Evolutionary conservation across 2,888 invertebrate genomes (phyloP), one percentile per base, ranked within the genome.

Genomic region (Agrochola macilenta): DNA sequence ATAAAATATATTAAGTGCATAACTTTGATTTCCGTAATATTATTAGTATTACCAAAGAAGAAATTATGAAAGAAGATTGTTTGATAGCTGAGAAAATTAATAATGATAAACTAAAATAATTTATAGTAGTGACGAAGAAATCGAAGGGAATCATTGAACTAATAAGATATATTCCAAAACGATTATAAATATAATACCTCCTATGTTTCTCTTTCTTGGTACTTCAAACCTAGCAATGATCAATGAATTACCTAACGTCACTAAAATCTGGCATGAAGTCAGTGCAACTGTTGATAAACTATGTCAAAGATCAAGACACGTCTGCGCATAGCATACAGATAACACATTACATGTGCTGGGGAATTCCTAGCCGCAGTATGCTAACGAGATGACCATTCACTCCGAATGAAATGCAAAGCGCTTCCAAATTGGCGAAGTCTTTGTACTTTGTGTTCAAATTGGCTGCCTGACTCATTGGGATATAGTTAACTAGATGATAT

Each of bases 301-400:
- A 57, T 70, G 79, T 84, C 84, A 84, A 70, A 84, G 84, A 86
- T 75, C 87, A 75, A 61, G 39, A 39, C 30, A 64, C 57, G 87
- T 79, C 70, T 75, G 43, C 17, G 43, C 23, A 30, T 69, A 43
- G 65, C 30, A 72, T 49, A 70, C 66, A 73, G 84, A 84, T 84
- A 83, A 86, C 71, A 70, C 9, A 49, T 63, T 52, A 64, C 74
- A 63, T 66, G 69, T 54, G 65, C 70, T 70, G 73, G 84, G 84
- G 84, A 79, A 86, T 75, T 84, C 87, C 87, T 46, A 75, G 60
- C 7, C 39, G 17, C 86, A 69, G 26, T 65, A 69, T 83, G 69
- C 64, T 70, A 75, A 86, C 63, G 65, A 74, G 73, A 26, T 65
- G 83, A 26, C 70, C 74, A 74, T 74, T 70, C 60, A 82, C 35